phyloP scores from a whole-genome alignment of 1,140 invertebrate species.

The Conus betulinus region DNA sequence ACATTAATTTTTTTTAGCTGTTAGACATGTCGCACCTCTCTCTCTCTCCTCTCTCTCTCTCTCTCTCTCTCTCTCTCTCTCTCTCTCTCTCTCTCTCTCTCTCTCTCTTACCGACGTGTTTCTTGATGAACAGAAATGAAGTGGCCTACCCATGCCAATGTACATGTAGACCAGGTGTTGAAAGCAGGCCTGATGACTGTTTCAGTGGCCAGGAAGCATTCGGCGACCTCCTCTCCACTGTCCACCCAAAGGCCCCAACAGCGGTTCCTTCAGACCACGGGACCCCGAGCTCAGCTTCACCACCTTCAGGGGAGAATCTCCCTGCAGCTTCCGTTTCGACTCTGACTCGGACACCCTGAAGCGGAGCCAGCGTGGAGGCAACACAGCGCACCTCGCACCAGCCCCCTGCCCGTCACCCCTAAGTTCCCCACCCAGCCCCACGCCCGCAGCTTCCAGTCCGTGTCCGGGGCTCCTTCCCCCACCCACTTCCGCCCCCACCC shows the following conservation, averaged over 20 bases:
- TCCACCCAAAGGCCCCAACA: constrained; percentile 15
- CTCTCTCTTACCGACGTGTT: no score
- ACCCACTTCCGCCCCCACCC: background rate
- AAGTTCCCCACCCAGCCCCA: constrained; percentile 25
- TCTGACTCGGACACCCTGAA: constrained; percentile 48
- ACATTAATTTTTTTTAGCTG: no score
- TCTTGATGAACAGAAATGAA: no score
- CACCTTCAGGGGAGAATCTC: constrained; percentile 50
- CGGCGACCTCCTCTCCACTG: background rate
- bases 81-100: no score
- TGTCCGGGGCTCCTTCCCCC: background rate
- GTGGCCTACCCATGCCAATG: no score
- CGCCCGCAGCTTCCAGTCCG: constrained; percentile 9
- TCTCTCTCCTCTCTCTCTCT: no score
- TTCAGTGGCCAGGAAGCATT: background rate
- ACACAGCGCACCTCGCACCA: constrained; percentile 1
- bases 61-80: no score
- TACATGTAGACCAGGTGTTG: no score
- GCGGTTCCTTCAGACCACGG: constrained; percentile 27
- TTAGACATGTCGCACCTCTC: no score
- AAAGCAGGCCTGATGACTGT: background rate
- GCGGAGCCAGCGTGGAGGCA: background rate
- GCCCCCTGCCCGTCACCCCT: constrained; percentile 16
- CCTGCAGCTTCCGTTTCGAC: constrained; percentile 45
- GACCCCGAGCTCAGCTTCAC: constrained; percentile 36